A percentile compares a stretch with the other conserved stretches of the same genome.
phyloP scores from a whole-genome alignment of 2,797 vertebrate species.

The Pseudochirops corinnae region DNA sequence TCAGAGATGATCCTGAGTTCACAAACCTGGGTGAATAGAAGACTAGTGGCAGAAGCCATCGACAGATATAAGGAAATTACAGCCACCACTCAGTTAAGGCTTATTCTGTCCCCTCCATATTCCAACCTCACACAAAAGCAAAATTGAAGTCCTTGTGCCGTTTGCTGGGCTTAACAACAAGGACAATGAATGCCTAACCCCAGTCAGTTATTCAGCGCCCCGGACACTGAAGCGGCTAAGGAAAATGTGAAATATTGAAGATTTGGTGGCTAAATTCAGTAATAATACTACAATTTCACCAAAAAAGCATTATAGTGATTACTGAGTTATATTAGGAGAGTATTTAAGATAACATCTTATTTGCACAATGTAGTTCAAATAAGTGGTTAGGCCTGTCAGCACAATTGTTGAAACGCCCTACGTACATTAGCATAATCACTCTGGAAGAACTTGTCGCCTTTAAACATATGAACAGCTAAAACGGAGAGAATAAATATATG shows the following conservation, averaged over 20 bases:
- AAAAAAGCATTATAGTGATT: slow-evolving; percentile 77
- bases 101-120: background rate
- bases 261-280: slow-evolving; percentile 68
- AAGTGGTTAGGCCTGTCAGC: slow-evolving; percentile 71
- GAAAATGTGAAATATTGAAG: slow-evolving; percentile 50
- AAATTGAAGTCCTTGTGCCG: background rate
- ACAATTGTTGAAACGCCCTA: slow-evolving; percentile 73
- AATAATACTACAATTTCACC: slow-evolving; percentile 68
- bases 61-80: background rate
- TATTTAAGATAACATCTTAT: slow-evolving; percentile 82
- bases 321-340: slow-evolving; percentile 73
- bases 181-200: fast-evolving
- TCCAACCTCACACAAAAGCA: background rate
- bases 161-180: background rate
- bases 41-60: background rate
- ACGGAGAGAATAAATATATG: slow-evolving; percentile 68
- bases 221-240: background rate
- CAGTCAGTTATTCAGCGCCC: background rate
- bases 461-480: slow-evolving; percentile 77
- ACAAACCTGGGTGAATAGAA: background rate
- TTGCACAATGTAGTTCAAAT: slow-evolving; percentile 77
- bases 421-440: slow-evolving; percentile 76
- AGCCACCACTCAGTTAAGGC: background rate
- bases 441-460: slow-evolving; percentile 64
- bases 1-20: background rate